These are phyloP conservation scores for Hippocampus comes DNA, from an alignment of 2,113 vertebrate species.

Conservation along the genomic window DNA sequence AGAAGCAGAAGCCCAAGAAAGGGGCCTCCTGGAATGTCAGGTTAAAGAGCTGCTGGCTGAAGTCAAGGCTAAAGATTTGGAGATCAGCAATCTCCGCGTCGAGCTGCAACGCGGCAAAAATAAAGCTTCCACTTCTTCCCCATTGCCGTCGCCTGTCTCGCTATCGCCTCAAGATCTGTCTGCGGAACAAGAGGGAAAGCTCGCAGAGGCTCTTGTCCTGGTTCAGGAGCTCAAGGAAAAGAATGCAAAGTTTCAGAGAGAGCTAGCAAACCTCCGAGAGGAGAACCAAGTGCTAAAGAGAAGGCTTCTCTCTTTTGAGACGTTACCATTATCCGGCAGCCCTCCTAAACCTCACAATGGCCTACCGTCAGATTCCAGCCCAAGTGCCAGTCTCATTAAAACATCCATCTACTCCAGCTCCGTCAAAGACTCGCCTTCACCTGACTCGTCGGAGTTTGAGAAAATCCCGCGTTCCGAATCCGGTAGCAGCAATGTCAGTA, in stretches of 20 bases:
- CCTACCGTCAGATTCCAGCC: conserved; percentile 48
- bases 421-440: conserved; percentile 85
- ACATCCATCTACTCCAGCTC: conserved; percentile 82
- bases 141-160: conserved; percentile 54
- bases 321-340: conserved; percentile 74
- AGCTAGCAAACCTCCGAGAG: conserved; percentile 80
- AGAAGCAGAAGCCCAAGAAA: conserved; percentile 79
- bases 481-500: conserved; percentile 64
- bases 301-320: conserved; percentile 80
- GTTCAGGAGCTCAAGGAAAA: conserved; percentile 83
- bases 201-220: conserved; percentile 72
- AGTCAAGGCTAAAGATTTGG: conserved; percentile 89
- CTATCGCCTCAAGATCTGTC: conserved; percentile 53
- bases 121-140: conserved; percentile 59
- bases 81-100: conserved; percentile 86
- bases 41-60: conserved; percentile 91
- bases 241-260: conserved; percentile 83
- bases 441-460: conserved; percentile 87
- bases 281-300: conserved; percentile 88
- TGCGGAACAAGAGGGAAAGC: conserved; percentile 46
- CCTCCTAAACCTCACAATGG: conserved; percentile 62
- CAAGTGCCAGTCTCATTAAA: conserved; percentile 58
- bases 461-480: conserved; percentile 83
- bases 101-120: conserved; percentile 84
- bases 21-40: conserved; percentile 82